A percentile compares a stretch with the other conserved stretches of the same genome.
These are phyloP conservation scores for Eudemis profundana DNA, from an alignment of 2,888 invertebrate species.

Conservation along the genomic window DNA sequence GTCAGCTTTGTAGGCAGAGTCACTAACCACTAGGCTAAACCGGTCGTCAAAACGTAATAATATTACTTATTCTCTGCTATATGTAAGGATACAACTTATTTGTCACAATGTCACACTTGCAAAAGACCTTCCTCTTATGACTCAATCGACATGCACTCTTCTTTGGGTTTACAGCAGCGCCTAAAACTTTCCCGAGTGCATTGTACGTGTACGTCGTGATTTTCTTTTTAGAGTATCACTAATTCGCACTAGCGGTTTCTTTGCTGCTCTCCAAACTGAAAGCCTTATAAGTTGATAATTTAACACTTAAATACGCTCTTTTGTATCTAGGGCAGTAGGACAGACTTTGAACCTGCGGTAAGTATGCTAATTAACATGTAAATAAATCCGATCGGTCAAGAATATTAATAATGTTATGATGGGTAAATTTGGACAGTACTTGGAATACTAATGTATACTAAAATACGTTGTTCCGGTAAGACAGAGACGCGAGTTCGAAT, in stretches of 20 bases:
- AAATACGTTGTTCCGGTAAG: too few species aligned
- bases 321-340: neutral
- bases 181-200: neutral
- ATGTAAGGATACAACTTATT: too few species aligned
- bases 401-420: neutral
- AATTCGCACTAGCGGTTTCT: neutral
- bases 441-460: too few species aligned
- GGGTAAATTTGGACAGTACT: neutral
- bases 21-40: too few species aligned
- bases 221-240: neutral
- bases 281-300: neutral
- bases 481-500: too few species aligned
- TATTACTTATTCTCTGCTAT: too few species aligned
- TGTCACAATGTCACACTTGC: too few species aligned
- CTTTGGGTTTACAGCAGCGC: neutral
- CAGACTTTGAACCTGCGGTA: neutral
- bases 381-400: neutral
- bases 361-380: neutral
- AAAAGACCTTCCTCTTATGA: too few species aligned
- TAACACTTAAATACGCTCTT: neutral
- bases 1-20: too few species aligned
- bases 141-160: neutral
- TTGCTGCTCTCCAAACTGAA: neutral
- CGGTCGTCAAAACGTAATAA: too few species aligned
- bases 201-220: too few species aligned